Base-by-base conservation (phyloP, 2,113 vertebrate genomes). In the Nettapus auritus region DNA sequence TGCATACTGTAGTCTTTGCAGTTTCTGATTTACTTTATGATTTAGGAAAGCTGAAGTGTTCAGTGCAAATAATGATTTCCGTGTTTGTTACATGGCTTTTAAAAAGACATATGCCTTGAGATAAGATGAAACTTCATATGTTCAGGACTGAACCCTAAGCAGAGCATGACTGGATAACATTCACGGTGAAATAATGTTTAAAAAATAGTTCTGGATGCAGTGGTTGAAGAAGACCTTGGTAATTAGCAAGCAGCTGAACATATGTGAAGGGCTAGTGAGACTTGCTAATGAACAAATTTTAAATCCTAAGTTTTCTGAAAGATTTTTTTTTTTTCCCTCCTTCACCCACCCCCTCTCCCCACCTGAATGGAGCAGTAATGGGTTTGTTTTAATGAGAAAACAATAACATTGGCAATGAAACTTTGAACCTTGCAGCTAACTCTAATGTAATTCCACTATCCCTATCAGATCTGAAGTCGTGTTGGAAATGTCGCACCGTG, bases 351-450 rank as follows among this genome's bases (percentile, higher is more conserved):
- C 6, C 7, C 6, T 3, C 2, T 46, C 56, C 8, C 17, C n/a
- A 16, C 38, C n/a, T 26, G 38, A 86, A 48, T 34, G 86, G 50
- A 76, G 25, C 11, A 70, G 31, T 62, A 92, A 87, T 85, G 60
- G 28, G 79, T 60, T 81, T 93, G 31, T 89, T 90, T 80, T 84
- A 91, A 55, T 90, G 36, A 38, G 63, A 86, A 89, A 94, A 71
- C 84, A 94, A 50, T 95, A 86, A 92, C 97, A 95, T 87, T 21
- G 82, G 31, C 36, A 88, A 56, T 91, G 88, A 70, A 96, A 81
- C 52, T 88, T 82, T 86, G 53, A 97, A 79, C 74, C 36, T 87
- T 80, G 28, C n/a, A 78, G 64, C 31, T 89, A 69, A 90, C 77
- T 84, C 26, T 77, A 71, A 23, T 57, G 53, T 79, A 82, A 53